These are phyloP conservation scores for Lapara coniferarum DNA, from an alignment of 2,888 invertebrate genomes.

Conservation along the genomic window DNA sequence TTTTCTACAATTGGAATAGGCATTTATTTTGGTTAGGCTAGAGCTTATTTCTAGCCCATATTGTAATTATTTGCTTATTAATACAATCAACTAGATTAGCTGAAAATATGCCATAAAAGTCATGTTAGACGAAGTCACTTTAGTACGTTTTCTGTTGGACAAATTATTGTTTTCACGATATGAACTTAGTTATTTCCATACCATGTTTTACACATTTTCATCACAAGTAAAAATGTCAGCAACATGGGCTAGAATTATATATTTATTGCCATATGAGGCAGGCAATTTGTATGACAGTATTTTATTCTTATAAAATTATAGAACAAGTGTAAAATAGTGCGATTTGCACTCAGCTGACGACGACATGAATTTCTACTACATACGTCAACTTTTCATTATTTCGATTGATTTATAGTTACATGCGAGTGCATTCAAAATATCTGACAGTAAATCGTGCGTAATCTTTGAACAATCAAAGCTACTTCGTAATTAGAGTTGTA, in stretches of 20 bases:
- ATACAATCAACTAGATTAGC: no score
- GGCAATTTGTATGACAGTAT: background rate
- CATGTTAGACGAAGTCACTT: no score
- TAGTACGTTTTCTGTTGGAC: no score
- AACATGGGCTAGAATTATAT: background rate
- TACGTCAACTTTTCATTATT: conserved; percentile 9
- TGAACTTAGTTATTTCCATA: background rate
- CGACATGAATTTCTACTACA: conserved; percentile 7
- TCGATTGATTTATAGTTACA: conserved; percentile 10
- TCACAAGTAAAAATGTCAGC: background rate
- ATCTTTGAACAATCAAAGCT: background rate
- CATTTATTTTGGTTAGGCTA: no score
- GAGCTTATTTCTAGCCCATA: no score
- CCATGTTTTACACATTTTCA: background rate
- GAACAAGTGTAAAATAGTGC: background rate
- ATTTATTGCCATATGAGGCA: background rate
- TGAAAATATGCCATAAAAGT: no score
- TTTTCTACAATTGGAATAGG: no score
- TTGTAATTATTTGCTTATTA: no score
- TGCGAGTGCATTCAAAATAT: background rate
- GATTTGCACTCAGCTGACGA: conserved; percentile 10
- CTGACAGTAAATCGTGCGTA: no score
- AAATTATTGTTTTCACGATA: no score
- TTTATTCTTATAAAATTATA: background rate
- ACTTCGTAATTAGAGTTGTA: no score